Base-by-base conservation (phyloP, 1,140 invertebrate genomes). In the Pseudomyrmex flavicornis region DNA sequence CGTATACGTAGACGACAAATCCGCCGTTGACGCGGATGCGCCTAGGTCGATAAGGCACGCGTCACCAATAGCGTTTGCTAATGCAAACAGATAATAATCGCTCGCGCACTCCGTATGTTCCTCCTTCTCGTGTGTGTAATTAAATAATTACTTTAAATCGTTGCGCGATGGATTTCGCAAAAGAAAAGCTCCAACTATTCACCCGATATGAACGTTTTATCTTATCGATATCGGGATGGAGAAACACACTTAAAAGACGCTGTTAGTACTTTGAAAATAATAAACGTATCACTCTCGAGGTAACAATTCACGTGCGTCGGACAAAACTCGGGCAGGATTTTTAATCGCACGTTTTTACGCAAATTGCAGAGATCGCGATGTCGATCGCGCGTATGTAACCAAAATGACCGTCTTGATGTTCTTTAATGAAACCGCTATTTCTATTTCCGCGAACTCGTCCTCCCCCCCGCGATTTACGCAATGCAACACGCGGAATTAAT, bases 91-190 rank as follows among this genome's bases (percentile, higher is more conserved):
- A 88, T 84, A 86, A 72, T 73, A 63, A 35, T 22, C 10, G 17
- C 62, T 52, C 15, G 72, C 58, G 52, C 15, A 15, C 44, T n/a
- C 5, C 5, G 35, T 35, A 5, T 17, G 35, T 22, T 59, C 35
- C 10, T 26, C 3, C 2, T 84, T n/a, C 50, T n/a, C 50, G 86
- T 20, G 35, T 17, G 48, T 74, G 56, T 13, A 87, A 87, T 80
- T 84, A 54, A 48, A 63, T 79, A 77, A 84, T 84, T 50, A 63
- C 63, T 54, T 35, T 5, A 20, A 58, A 82, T 82, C 69, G 26
- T 74, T 75, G 68, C 35, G 4, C 5, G 79, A 83, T 74, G 72
- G 58, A 66, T 10, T 22, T 46, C 13, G 46, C 76, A 61, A 35
- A 17, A 35, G 9, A 20, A 35, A 35, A 35, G 0, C 35, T 35